phyloP scores from a whole-genome alignment of 2,113 vertebrate species.

The Vimba vimba region DNA sequence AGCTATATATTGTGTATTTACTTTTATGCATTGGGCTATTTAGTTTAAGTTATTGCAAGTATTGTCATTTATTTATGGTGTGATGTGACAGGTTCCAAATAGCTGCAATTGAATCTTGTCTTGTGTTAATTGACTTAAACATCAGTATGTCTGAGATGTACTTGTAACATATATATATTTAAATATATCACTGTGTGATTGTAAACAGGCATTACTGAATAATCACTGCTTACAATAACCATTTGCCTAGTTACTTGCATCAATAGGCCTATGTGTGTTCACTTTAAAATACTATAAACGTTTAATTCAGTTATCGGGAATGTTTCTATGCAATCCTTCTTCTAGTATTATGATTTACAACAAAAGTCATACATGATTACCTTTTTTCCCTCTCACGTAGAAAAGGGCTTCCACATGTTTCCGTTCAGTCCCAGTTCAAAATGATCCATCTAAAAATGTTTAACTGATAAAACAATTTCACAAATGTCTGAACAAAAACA shows the following conservation, averaged over 20 bases:
- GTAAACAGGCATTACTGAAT: background rate
- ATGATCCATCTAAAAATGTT: background rate
- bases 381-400: too few species aligned
- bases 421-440: background rate
- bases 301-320: background rate
- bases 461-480: background rate
- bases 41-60: background rate
- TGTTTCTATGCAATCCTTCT: background rate
- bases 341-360: background rate
- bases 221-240: background rate
- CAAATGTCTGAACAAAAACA: background rate
- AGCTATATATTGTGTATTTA: background rate
- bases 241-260: constrained; percentile 1
- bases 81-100: background rate
- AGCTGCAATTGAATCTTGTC: background rate
- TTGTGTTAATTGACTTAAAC: background rate
- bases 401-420: background rate
- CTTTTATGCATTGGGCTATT: background rate
- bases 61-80: background rate
- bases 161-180: background rate
- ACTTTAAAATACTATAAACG: background rate
- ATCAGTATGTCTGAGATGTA: background rate
- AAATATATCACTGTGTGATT: background rate
- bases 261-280: background rate
- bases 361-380: too few species aligned